phyloP scores from a whole-genome alignment of 2,888 invertebrate genomes.

The Dugesia japonica region DNA sequence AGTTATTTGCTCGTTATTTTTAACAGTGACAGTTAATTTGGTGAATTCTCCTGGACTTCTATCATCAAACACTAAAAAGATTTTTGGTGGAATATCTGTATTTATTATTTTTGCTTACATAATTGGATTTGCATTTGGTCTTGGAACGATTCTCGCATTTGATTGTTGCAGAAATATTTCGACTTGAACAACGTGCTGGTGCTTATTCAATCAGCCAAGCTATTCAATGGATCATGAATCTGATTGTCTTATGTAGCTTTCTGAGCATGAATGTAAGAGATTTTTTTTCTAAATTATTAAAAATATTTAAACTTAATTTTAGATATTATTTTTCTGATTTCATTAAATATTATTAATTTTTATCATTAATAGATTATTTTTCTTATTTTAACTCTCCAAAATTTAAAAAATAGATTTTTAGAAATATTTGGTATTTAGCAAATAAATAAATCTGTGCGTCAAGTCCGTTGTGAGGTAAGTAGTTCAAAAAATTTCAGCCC shows the following conservation, averaged over 20 bases:
- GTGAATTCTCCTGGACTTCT: background rate
- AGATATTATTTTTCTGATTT: too few species aligned
- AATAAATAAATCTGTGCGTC: too few species aligned
- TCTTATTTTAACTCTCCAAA: too few species aligned
- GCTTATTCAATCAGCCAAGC: slow-evolving; percentile 73
- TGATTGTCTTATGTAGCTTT: slow-evolving; percentile 84
- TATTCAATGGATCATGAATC: slow-evolving; percentile 93
- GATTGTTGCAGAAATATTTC: slow-evolving; percentile 77
- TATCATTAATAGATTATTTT: too few species aligned
- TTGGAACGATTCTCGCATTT: slow-evolving; percentile 76
- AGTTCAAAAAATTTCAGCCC: too few species aligned
- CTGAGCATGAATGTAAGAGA: slow-evolving; percentile 54
- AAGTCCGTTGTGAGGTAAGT: too few species aligned
- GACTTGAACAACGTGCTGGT: slow-evolving; percentile 66
- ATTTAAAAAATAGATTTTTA: too few species aligned
- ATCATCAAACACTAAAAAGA: background rate
- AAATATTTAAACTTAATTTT: too few species aligned
- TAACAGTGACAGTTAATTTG: slow-evolving; percentile 53
- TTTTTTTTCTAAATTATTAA: too few species aligned
- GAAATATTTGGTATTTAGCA: too few species aligned
- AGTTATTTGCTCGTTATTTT: slow-evolving; percentile 58
- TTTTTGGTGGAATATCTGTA: slow-evolving; percentile 53
- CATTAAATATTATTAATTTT: too few species aligned
- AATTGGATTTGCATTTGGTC: slow-evolving; percentile 73
- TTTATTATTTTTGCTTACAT: slow-evolving; percentile 63